Percentiles rank a stretch among this genome's conserved stretches.
phyloP scores from a whole-genome alignment of 1,140 invertebrate species.

The Procambarus virginalis region DNA sequence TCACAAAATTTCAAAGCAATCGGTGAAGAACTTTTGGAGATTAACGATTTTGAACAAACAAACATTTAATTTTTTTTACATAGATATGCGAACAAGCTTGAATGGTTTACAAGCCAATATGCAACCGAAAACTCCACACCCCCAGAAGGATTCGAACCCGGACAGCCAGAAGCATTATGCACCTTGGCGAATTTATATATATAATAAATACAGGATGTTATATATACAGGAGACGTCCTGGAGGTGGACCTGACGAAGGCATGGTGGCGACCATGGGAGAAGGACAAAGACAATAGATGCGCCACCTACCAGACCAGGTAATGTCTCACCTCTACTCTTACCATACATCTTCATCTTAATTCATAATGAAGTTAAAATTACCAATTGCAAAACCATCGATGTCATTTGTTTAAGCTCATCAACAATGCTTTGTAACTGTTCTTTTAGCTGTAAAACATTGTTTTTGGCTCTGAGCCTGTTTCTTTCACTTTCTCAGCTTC shows the following conservation, averaged over 20 bases:
- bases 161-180: too few species aligned
- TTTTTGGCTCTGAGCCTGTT: neutral
- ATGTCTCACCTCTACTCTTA: neutral
- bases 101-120: too few species aligned
- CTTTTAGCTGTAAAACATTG: neutral
- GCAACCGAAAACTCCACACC: too few species aligned
- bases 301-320: neutral
- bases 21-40: too few species aligned
- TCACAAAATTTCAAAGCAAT: too few species aligned
- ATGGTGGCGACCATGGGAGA: neutral
- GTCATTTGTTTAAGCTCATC: neutral
- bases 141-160: too few species aligned
- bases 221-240: conserved; percentile 4
- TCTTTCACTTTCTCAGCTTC: neutral
- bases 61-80: too few species aligned
- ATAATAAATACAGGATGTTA: too few species aligned
- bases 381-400: neutral
- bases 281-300: neutral
- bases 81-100: too few species aligned
- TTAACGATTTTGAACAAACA: too few species aligned
- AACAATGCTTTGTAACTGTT: neutral
- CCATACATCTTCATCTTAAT: neutral
- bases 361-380: neutral
- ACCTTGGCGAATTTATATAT: too few species aligned
- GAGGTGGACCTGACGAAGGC: neutral